A percentile compares a stretch with the other conserved stretches of the same genome.
Evolutionary conservation across 2,888 invertebrate genomes (phyloP).

Genomic region (Drosophila mimica): DNA sequence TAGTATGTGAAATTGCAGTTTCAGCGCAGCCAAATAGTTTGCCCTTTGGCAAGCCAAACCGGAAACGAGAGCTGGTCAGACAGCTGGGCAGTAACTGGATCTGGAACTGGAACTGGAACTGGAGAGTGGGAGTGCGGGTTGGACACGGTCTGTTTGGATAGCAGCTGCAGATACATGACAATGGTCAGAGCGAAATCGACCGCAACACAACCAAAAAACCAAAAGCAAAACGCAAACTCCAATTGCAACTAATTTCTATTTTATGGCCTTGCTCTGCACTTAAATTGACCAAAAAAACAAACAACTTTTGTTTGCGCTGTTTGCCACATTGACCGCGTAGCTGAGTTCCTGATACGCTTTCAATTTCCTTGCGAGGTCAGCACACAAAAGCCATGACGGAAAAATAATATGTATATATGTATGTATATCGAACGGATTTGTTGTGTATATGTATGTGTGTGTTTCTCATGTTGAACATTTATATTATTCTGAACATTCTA

Average conservation of each 20-base stretch:
- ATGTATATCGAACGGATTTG: constrained; percentile 4
- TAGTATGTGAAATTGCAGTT: constrained; percentile 67
- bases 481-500: background rate
- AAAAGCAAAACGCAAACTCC: constrained; percentile 76
- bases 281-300: constrained; percentile 11
- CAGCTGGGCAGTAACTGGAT: constrained; percentile 1
- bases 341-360: constrained; percentile 69
- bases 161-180: constrained; percentile 52
- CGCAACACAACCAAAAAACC: constrained; percentile 71
- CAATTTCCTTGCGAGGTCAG: constrained; percentile 72
- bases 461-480: background rate
- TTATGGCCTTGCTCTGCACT: constrained; percentile 53
- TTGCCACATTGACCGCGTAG: constrained; percentile 72
- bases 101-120: background rate
- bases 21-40: constrained; percentile 64
- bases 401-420: constrained; percentile 25
- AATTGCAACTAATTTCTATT: constrained; percentile 80
- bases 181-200: constrained; percentile 53
- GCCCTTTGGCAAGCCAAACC: constrained; percentile 62
- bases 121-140: constrained; percentile 5
- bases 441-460: constrained; percentile 9
- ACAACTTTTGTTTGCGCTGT: constrained; percentile 64
- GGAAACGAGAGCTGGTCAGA: constrained; percentile 55
- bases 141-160: constrained; percentile 33
- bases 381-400: constrained; percentile 42